These are phyloP conservation scores for Psix sp. DNA, from an alignment of 1,140 invertebrate genomes.

Conservation along the genomic window DNA sequence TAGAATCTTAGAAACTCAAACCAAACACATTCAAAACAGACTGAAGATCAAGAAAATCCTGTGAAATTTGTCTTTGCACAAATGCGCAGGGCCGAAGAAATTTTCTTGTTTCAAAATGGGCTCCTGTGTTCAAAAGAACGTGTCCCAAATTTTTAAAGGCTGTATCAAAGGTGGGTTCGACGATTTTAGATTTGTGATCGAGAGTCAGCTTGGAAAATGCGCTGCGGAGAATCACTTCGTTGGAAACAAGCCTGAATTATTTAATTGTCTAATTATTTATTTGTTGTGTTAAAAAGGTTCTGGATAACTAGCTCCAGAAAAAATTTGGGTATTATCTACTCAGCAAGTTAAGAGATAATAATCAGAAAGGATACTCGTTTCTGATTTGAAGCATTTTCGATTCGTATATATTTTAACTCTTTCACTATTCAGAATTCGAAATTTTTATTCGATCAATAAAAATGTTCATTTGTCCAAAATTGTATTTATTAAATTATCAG, in stretches of 20 bases:
- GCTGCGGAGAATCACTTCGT: constrained; percentile 7
- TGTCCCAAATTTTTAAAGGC: constrained; percentile 29
- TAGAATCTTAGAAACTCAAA: constrained; percentile 60
- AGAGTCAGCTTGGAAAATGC: constrained; percentile 18
- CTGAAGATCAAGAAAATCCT: constrained; percentile 21
- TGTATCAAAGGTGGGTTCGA: constrained; percentile 38
- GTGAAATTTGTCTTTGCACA: too few relatives aligned
- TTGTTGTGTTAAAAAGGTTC: too few relatives aligned
- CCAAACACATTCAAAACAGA: constrained; percentile 13
- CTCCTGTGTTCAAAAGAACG: not conserved
- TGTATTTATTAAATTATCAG: too few relatives aligned
- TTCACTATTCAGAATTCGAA: too few relatives aligned
- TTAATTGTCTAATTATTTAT: constrained; percentile 10
- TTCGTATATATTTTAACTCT: too few relatives aligned
- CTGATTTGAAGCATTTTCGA: too few relatives aligned
- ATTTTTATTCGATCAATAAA: too few relatives aligned
- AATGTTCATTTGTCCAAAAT: too few relatives aligned
- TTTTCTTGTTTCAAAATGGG: not conserved
- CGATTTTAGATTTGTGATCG: constrained; percentile 25
- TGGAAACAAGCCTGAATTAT: constrained; percentile 1
- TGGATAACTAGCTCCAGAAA: too few relatives aligned
- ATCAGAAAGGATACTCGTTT: too few relatives aligned
- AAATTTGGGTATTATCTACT: not conserved
- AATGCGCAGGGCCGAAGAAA: not conserved
- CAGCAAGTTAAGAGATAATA: not conserved